Percentiles rank a stretch among this genome's conserved stretches.
phyloP scores from a whole-genome alignment of 2,888 invertebrate genomes.

The Hydrotaea diabolus region DNA sequence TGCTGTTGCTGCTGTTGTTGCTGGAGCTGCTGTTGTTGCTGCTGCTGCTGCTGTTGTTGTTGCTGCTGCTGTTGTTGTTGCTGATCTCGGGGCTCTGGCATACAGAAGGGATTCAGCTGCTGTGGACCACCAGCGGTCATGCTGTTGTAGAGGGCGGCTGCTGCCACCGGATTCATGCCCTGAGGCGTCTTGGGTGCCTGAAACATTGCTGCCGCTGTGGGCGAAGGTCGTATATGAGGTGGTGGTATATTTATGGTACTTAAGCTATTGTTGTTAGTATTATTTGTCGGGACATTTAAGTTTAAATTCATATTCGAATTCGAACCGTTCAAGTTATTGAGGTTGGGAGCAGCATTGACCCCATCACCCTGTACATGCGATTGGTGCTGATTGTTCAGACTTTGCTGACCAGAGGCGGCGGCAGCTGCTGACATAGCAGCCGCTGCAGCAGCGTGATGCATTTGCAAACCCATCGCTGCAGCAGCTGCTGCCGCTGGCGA shows the following conservation, averaged over 20 bases:
- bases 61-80: conserved; percentile 87
- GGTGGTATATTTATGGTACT: conserved; percentile 84
- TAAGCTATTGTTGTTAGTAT: conserved; percentile 81
- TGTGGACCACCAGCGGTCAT: conserved; percentile 83
- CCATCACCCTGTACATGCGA: conserved; percentile 52
- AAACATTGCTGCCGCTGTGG: conserved; percentile 88
- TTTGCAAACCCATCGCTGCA: conserved; percentile 82
- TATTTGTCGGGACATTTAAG: conserved; percentile 70
- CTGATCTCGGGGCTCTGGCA: conserved; percentile 86
- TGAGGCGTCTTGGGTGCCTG: conserved; percentile 91
- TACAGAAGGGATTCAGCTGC: conserved; percentile 82
- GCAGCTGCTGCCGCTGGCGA: conserved; percentile 81
- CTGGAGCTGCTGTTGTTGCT: conserved; percentile 80
- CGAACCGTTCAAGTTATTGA: conserved; percentile 53
- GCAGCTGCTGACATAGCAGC: conserved; percentile 77
- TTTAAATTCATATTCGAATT: conserved; percentile 69
- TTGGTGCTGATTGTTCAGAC: conserved; percentile 60
- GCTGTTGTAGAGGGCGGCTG: conserved; percentile 85
- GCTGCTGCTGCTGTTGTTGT: conserved; percentile 84
- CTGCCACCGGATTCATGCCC: conserved; percentile 82
- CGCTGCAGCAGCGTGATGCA: conserved; percentile 81
- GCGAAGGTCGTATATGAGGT: conserved; percentile 86
- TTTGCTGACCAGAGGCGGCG: conserved; percentile 72
- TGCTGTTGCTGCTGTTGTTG: conserved; percentile 83
- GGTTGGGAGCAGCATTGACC: conserved; percentile 54